Percentiles rank a stretch among this genome's conserved stretches.
These are phyloP conservation scores for Netelia fuscicornis DNA, from an alignment of 2,888 invertebrate species.

Conservation along the genomic window DNA sequence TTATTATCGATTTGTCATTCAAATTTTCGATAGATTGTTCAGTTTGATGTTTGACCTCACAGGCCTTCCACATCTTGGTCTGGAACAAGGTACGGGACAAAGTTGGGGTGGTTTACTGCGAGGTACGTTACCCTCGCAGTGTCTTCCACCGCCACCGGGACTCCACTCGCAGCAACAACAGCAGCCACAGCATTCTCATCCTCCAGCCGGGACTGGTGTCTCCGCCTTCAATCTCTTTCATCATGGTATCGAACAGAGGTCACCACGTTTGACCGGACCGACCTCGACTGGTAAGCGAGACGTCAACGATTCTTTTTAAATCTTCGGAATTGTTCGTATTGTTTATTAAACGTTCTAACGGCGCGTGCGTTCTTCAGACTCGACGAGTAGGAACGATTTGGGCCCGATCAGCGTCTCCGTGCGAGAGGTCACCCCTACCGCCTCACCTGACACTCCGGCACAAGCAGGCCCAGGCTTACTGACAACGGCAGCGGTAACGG, in stretches of 20 bases:
- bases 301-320: not conserved
- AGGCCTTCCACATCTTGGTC: slow-evolving; percentile 83
- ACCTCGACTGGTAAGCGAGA: slow-evolving; percentile 74
- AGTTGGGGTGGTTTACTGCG: slow-evolving; percentile 82
- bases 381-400: slow-evolving; percentile 79
- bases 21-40: not conserved
- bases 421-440: slow-evolving; percentile 79
- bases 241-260: slow-evolving; percentile 82
- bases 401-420: slow-evolving; percentile 83
- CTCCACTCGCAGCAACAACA: slow-evolving; percentile 80
- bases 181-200: slow-evolving; percentile 60
- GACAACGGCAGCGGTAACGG: slow-evolving; percentile 81
- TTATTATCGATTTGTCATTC: not conserved
- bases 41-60: slow-evolving; percentile 70
- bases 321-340: too few species aligned
- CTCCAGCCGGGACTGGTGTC: slow-evolving; percentile 67
- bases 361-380: slow-evolving; percentile 71
- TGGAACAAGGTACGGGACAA: slow-evolving; percentile 82
- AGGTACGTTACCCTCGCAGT: slow-evolving; percentile 82
- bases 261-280: slow-evolving; percentile 80
- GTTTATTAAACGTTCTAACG: too few species aligned
- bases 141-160: slow-evolving; percentile 83
- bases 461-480: slow-evolving; percentile 80
- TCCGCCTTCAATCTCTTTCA: slow-evolving; percentile 84
- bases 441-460: slow-evolving; percentile 78